Base-by-base conservation (phyloP, 2,113 vertebrate genomes). In the Leptodactylus fuscus region DNA sequence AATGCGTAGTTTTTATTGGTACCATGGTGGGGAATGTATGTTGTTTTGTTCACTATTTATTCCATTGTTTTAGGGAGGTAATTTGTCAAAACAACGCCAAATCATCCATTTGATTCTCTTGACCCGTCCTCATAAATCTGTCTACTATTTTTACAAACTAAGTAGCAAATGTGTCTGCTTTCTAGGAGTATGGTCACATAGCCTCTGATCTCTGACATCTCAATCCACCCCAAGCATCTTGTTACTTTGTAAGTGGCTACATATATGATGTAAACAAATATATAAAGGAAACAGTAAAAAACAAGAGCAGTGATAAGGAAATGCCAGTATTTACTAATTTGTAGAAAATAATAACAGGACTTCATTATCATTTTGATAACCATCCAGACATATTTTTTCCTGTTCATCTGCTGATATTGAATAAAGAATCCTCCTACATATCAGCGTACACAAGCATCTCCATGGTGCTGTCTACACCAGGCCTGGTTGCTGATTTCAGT, bases 301-400 rank as follows among this genome's bases (percentile, higher is more conserved):
- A 36, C 34, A 60, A 80, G 77, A 9, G 77, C 22, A 41, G 24
- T 46, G 38, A 80, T 44, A 44, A 13, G 0, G 13, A 80, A 38
- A 80, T 62, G 77, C 77, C 77, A 80, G 77, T 80, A 80, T 80
- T 80, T 80, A 80, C 77, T 62, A 80, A 80, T 62, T 80, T 80
- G 77, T 60, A 18, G 53, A 80, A 80, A 60, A 80, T 80, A 79
- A 58, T 79, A 80, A 62, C 77, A 80, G 77, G 53, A 15, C 77
- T 80, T 60, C 53, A 80, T 80, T 80, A 80, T 27, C 53, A 80
- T 80, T 80, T 60, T 80, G 77, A 62, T 44, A 60, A 27, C 3
- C 29, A n/a, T 60, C 77, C 77, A 80, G 55, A 44, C n/a, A 44
- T 58, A 79, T 80, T 80, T 80, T 76, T 80, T 80, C 77, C 77